Percentiles rank a stretch among this genome's conserved stretches.
Conservation (phyloP, 1,140 invertebrate genomes). For the Nymphalis io region DNA sequence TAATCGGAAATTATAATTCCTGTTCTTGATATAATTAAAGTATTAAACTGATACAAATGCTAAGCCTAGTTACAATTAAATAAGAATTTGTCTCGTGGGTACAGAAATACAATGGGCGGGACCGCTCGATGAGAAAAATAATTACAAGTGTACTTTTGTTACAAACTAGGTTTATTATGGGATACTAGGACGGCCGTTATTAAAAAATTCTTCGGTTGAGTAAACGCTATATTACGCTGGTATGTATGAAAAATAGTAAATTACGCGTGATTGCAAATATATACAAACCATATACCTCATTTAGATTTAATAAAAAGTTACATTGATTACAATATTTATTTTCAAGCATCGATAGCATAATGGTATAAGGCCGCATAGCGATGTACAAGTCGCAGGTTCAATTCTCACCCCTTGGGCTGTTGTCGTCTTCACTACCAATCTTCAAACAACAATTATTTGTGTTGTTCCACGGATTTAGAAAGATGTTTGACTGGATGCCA, state of each 20-base stretch:
- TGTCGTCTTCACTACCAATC: no score
- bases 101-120: constrained; percentile 22
- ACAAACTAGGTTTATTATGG: constrained; percentile 48
- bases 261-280: background rate
- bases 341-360: no score
- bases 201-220: constrained; percentile 1
- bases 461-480: no score
- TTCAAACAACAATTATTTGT: no score
- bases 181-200: constrained; percentile 26
- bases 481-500: no score
- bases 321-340: no score
- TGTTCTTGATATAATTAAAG: background rate
- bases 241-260: background rate
- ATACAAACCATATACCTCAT: no score
- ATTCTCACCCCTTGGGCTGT: no score
- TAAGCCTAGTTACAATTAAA: constrained; percentile 21
- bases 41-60: constrained; percentile 2
- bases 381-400: no score
- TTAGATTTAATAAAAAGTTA: no score
- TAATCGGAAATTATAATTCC: background rate
- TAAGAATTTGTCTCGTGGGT: constrained; percentile 34
- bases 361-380: no score
- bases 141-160: constrained; percentile 26
- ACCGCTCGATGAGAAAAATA: constrained; percentile 26
- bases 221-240: background rate